Base-by-base conservation (phyloP, 2,888 invertebrate genomes). In the Hypolimnas misippus region DNA sequence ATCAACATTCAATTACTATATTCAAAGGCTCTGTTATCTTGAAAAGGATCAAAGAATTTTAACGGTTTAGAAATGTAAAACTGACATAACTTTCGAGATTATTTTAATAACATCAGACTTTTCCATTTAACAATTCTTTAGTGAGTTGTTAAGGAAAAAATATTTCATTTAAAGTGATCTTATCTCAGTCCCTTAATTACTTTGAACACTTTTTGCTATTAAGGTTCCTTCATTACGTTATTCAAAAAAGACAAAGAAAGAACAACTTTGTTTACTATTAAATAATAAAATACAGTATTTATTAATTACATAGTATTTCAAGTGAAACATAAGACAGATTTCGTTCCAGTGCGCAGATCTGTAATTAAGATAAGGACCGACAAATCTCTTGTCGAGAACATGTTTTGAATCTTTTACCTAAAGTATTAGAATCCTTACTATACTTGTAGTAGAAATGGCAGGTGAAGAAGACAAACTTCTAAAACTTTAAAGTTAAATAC, bases 291-390 rank as follows among this genome's bases (percentile, higher is more conserved):
- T 42, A 55, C 7, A 16, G 21, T 14, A 19, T 50, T 54, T 54
- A 40, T 31, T 63, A 63, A 19, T 55, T 52, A 19, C 14, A 12
- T 10, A 49, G 46, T 57, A 65, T 57, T 57, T 55, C 31, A 33
- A 63, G 44, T 55, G 31, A 55, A 63, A 57, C 19, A 56, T 52
- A 53, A 52, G 53, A 44, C 56, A 62, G 44, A 59, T 31, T 51
- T 62, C 56, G 55, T 56, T 40, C 40, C 33, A 10, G 55, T 40
- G 33, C 58, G 54, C 42, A 35, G 52, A 59, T 62, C 59, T 60
- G 53, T 66, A 56, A 63, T 63, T 63, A 59, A 35, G 59, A 63
- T 59, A 53, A 53, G 63, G 59, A 33, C 56, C 58, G 25, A 56
- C 44, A 33, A 62, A 62, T 54, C 59, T 33, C 14, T 52, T 66